Evolutionary conservation across 2,113 vertebrate genomes (phyloP).

Genomic region (Phalacrocorax aristotelis): DNA sequence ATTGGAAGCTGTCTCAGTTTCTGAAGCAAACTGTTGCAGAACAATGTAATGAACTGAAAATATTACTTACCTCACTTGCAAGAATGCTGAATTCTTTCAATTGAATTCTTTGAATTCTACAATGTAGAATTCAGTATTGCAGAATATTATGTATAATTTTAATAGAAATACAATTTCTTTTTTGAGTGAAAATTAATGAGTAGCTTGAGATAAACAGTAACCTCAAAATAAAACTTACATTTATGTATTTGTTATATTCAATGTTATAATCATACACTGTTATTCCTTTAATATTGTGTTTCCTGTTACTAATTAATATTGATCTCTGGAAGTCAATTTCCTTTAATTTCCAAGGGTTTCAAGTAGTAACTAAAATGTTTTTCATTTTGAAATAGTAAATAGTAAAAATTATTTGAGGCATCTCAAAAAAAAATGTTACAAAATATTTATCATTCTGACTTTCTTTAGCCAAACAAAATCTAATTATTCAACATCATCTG

Average conservation of each 20-base stretch:
- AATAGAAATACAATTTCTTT: background rate
- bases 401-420: background rate
- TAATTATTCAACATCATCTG: background rate
- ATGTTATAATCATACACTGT: background rate
- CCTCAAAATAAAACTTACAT: background rate
- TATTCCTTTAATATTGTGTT: background rate
- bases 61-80: background rate
- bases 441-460: background rate
- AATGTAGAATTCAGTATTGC: background rate
- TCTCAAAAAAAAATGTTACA: background rate
- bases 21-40: slow-evolving; percentile 1
- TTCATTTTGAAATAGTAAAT: slow-evolving; percentile 15
- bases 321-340: background rate
- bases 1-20: background rate
- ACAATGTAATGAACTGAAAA: background rate
- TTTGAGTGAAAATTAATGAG: background rate
- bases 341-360: background rate
- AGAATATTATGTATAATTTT: background rate
- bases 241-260: background rate
- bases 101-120: background rate
- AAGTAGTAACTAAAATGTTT: background rate
- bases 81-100: background rate
- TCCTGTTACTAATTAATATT: background rate
- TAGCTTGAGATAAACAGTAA: background rate
- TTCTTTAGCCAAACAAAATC: background rate